Evolutionary conservation across 2,888 invertebrate species (phyloP).

Genomic region (Criorhina ranunculi): DNA sequence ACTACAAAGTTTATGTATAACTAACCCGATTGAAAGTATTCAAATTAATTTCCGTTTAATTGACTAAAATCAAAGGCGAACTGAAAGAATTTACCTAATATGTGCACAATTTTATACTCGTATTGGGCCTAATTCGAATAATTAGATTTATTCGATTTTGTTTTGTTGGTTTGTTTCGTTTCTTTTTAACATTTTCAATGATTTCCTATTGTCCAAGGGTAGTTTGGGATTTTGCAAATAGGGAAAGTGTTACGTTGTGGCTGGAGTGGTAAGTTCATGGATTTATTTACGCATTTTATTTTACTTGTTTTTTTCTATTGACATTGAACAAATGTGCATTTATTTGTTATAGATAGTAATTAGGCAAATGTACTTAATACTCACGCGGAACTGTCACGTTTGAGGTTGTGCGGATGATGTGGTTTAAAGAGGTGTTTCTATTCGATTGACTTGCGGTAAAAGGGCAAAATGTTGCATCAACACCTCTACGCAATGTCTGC

Average conservation of each 20-base stretch:
- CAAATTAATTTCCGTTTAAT: slow-evolving; percentile 29
- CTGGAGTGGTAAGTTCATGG: slow-evolving; percentile 20
- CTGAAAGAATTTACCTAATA: slow-evolving; percentile 46
- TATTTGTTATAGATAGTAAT: not conserved
- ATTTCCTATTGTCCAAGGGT: slow-evolving; percentile 18
- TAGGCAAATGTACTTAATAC: not conserved
- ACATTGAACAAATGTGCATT: not conserved
- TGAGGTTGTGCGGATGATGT: not conserved
- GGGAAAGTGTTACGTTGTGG: slow-evolving; percentile 65
- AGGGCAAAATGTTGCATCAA: too few species aligned
- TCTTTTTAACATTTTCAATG: slow-evolving; percentile 15
- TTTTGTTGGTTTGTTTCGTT: not conserved
- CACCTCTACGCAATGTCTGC: too few species aligned
- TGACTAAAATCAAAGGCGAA: slow-evolving; percentile 44
- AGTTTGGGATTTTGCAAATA: slow-evolving; percentile 1
- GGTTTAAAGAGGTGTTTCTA: too few species aligned
- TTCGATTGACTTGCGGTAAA: too few species aligned
- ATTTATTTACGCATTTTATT: slow-evolving; percentile 18
- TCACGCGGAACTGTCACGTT: not conserved
- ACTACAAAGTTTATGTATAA: not conserved
- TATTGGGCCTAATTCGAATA: slow-evolving; percentile 34
- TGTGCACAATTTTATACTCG: slow-evolving; percentile 53
- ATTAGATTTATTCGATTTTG: slow-evolving; percentile 47
- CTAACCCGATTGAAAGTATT: slow-evolving; percentile 29
- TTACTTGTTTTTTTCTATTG: slow-evolving; percentile 18